Conservation (phyloP, 1,140 invertebrate genomes). For the Listronotus bonariensis region DNA sequence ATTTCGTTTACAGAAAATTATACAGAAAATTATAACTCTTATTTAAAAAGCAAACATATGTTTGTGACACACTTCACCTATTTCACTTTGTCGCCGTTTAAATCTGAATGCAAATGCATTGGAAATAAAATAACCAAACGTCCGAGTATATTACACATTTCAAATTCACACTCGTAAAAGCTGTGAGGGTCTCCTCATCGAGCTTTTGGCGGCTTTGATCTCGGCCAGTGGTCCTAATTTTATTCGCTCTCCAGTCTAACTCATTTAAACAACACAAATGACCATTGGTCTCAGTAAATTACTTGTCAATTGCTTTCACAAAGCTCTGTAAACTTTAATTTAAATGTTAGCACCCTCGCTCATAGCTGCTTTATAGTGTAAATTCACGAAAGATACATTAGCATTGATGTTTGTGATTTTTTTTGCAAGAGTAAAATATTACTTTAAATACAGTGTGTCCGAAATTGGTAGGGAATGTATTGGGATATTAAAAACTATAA, state of each 20-base stretch:
- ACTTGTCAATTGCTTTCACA: constrained; percentile 56
- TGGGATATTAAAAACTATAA: too few species aligned
- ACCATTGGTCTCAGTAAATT: constrained; percentile 56
- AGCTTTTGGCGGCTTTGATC: constrained; percentile 47
- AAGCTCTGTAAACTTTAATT: constrained; percentile 50
- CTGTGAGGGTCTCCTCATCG: constrained; percentile 11
- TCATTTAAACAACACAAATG: constrained; percentile 56
- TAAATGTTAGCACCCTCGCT: constrained; percentile 45
- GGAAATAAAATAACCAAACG: constrained; percentile 30
- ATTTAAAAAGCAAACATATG: constrained; percentile 19
- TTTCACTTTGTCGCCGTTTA: constrained; percentile 16
- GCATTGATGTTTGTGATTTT: background rate
- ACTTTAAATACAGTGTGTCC: too few species aligned
- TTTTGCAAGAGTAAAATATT: too few species aligned
- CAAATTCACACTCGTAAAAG: constrained; percentile 37
- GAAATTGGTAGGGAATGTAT: too few species aligned
- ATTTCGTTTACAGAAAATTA: too few species aligned
- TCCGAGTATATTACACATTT: constrained; percentile 33
- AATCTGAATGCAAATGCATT: constrained; percentile 20
- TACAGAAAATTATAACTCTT: too few species aligned
- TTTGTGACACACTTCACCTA: constrained; percentile 12
- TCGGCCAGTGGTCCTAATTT: constrained; percentile 54
- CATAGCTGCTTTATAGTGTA: constrained; percentile 3
- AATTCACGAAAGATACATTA: constrained; percentile 5
- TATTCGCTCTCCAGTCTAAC: constrained; percentile 53